phyloP scores from a whole-genome alignment of 2,113 vertebrate genomes.

The Anseranas semipalmata region DNA sequence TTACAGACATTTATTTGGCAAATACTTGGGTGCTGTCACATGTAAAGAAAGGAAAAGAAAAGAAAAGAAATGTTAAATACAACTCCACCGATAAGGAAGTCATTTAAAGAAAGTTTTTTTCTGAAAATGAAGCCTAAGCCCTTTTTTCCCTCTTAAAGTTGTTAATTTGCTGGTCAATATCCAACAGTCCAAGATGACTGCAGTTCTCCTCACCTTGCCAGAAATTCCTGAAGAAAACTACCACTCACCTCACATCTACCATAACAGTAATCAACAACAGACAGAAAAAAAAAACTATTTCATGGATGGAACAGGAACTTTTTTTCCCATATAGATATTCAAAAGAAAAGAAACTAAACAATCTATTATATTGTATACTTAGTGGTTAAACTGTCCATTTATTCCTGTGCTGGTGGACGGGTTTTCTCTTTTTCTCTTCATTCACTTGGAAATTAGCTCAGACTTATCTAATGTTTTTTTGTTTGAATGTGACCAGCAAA shows the following conservation, averaged over 20 bases:
- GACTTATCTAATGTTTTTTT: background rate
- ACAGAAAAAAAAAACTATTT: background rate
- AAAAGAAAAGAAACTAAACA: background rate
- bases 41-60: too few relatives aligned
- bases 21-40: too few relatives aligned
- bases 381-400: background rate
- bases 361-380: background rate
- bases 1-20: background rate
- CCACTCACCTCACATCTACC: fast-evolving
- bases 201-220: background rate
- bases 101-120: background rate
- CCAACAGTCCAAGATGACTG: background rate
- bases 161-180: background rate
- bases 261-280: background rate
- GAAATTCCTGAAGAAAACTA: background rate
- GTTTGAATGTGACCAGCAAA: background rate
- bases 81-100: background rate
- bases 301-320: background rate
- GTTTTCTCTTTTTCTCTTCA: background rate
- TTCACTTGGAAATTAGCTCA: background rate
- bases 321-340: background rate
- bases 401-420: background rate
- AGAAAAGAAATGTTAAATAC: background rate
- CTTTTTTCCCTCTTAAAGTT: background rate
- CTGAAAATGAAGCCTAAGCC: background rate